Percentiles rank a stretch among this genome's conserved stretches.
Evolutionary conservation across 2,888 invertebrate genomes (phyloP).

Genomic region (Cacoxenus indagator): DNA sequence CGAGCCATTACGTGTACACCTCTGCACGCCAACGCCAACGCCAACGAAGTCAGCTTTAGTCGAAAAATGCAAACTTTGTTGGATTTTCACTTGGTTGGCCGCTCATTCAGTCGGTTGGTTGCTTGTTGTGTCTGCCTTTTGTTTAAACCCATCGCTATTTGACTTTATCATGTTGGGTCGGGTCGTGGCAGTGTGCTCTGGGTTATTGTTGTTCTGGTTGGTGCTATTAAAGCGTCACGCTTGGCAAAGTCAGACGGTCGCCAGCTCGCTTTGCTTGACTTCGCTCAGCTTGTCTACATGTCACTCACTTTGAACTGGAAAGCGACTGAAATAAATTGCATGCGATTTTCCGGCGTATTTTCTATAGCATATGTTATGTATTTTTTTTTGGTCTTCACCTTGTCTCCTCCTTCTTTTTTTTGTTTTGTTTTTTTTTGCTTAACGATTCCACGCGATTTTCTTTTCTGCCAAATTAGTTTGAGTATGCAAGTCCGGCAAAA

Average conservation of each 20-base stretch:
- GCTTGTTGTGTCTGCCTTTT: background rate
- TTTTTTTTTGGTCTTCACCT: constrained; percentile 5
- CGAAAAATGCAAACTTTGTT: background rate
- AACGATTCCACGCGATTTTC: background rate
- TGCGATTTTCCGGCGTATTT: constrained; percentile 10
- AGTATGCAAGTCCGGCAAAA: constrained; percentile 37
- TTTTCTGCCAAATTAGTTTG: background rate
- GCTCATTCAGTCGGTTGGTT: background rate
- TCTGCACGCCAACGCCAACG: background rate
- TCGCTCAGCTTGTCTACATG: background rate
- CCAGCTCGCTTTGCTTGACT: background rate
- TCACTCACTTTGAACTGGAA: constrained; percentile 4
- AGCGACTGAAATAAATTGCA: constrained; percentile 3
- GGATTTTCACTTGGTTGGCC: background rate
- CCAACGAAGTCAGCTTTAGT: background rate
- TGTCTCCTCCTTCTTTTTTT: constrained; percentile 33
- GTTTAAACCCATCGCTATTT: background rate
- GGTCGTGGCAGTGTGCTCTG: background rate
- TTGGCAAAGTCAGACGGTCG: background rate
- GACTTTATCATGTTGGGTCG: background rate
- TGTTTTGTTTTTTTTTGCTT: background rate
- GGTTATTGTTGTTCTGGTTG: background rate
- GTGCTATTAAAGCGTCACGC: constrained; percentile 1
- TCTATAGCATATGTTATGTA: background rate
- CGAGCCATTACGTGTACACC: background rate